Base-by-base conservation (phyloP, 2,113 vertebrate genomes). In the Gavialis gangeticus region DNA sequence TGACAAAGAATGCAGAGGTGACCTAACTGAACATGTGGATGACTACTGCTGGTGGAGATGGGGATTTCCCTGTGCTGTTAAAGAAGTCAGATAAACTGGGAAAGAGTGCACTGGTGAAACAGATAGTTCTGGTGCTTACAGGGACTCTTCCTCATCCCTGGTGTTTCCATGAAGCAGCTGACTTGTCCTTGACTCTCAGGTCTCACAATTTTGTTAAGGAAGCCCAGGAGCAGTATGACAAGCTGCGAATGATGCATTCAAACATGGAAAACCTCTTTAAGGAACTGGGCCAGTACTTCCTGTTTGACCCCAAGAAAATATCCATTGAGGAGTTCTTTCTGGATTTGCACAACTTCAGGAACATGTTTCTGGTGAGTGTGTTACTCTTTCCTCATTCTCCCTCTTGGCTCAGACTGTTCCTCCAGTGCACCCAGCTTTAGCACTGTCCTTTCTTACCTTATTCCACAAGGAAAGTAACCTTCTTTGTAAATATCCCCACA, bases 341-440 rank as follows among this genome's bases (percentile, higher is more conserved):
- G 2, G 99, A 99, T 90, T 96, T 99, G 76, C 98, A 98, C 96
- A 99, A 97, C 97, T 99, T 99, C 69, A 98, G 96, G 94, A 99
- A 97, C 95, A 99, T 98, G 98, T 98, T 99, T 96, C 96, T 98
- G 98, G 98, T 99, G 88, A 98, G 98, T 57, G 79, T 67, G 75
- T 56, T 60, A 22, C 5, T 16, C 21, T 64, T 62, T 34, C 6
- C 16, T 75, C 15, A 7, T 77, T 28, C 58, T 78, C 15, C 28
- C 24, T 22, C 27, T 78, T 13, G 62, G 22, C 3, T 79, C 58
- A 19, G 17, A 24, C 16, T 46, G 11, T 73, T 55, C 30, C 13
- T 64, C 30, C 55, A 27, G 28, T 59, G 57, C 64, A 13, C 18
- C 19, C 27, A 59, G 30, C 57, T 54, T 18, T 85, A 12, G 66